These are phyloP conservation scores for Sciurus vulgaris DNA, from an alignment of 2,797 vertebrate genomes.

Conservation along the genomic window DNA sequence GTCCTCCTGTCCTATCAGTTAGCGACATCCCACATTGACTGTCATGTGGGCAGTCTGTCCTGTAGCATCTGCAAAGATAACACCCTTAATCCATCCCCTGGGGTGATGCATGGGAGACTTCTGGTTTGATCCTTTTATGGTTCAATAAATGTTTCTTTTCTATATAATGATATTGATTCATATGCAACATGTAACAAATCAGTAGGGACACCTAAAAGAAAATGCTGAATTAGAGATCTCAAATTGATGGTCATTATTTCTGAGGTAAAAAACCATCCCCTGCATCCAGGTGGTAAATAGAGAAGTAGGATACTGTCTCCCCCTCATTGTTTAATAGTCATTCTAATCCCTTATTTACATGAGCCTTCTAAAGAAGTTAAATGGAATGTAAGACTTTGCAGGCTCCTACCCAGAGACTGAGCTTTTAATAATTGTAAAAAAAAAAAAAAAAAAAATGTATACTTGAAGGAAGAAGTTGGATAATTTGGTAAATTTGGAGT, in stretches of 20 bases:
- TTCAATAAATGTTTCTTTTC: conserved; percentile 41
- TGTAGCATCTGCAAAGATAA: neutral
- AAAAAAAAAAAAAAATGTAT: no score
- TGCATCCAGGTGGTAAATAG: neutral
- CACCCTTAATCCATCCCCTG: neutral
- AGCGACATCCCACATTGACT: neutral
- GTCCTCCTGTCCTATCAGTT: neutral
- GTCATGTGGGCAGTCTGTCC: neutral
- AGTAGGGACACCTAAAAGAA: neutral
- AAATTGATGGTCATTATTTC: conserved; percentile 27
- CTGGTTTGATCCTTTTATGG: neutral
- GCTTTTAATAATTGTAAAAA: neutral
- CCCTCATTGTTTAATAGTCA: neutral
- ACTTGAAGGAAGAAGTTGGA: neutral
- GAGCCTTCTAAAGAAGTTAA: neutral
- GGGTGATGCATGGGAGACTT: neutral
- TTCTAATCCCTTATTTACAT: neutral
- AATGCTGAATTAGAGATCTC: neutral
- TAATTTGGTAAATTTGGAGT: neutral
- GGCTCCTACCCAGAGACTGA: neutral
- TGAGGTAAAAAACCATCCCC: conserved; percentile 36
- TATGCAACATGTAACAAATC: neutral
- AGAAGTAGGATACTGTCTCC: neutral
- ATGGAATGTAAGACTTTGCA: neutral
- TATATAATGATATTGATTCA: neutral